Base-by-base conservation (phyloP, 2,888 invertebrate species). In the Brachycybe producta region DNA sequence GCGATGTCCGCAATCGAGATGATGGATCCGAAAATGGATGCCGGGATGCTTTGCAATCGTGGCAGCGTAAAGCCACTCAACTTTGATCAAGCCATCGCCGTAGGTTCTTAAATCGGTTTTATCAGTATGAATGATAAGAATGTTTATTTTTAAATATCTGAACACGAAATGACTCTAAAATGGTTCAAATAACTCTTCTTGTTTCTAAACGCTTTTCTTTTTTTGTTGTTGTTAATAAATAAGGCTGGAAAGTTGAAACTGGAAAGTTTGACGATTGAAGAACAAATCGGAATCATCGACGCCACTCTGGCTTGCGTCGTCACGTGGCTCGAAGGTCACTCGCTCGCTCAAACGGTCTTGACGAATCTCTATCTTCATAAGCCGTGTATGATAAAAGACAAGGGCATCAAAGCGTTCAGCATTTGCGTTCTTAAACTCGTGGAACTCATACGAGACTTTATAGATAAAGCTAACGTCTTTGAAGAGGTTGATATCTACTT, bases 11-110 rank as follows among this genome's bases (percentile, higher is more conserved):
- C 97, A 1, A 97, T 98, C 61, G 97, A 98, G 70, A 92, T 98
- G 87, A 97, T 97, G 97, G 97, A 98, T 66, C 95, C 97, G 0
- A 98, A 97, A 74, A 98, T 98, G 97, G 98, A 98, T 73, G 92
- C 94, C 1, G 97, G 97, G 5, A 94, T 97, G 91, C 72, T 87
- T 56, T 92, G 91, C 65, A 92, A 92, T 65, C 76, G 90, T 56
- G 66, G 65, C 26, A 67, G 67, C 54, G 79, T 84, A 41, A 84
- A 84, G 62, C 83, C 87, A 5, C 75, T 86, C 38, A 85, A 83
- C 52, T 87, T 94, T 63, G 81, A 84, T 57, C 84, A 88, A 64
- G 85, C 90, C 46, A 78, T 90, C 27, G 76, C 80, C 64, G 86
- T 84, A 65, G 13, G n/a, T 17, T 15, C n/a, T n/a, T n/a, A n/a